Evolutionary conservation across 2,888 invertebrate genomes (phyloP), one percentile per base, ranked within the genome.

Genomic region (Drosophila conformis): DNA sequence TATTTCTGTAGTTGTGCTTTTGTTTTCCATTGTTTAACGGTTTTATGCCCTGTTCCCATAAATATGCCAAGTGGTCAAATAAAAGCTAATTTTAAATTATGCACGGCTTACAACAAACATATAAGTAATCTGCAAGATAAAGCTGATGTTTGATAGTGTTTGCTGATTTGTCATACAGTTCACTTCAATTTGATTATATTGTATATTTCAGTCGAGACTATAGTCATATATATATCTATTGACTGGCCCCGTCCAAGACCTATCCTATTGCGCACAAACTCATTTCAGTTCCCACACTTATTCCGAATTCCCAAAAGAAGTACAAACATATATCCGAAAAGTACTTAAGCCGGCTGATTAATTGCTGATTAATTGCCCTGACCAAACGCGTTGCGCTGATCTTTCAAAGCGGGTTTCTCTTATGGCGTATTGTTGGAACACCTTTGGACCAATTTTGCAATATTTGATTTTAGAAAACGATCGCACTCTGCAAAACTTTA

Each of bases 1-100:
- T 58, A 25, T 18, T 66, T 48, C n/a, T 53, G 35, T 2, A 49
- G 46, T 18, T 46, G 61, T 46, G 60, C 58, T 56, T 69, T 76
- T 60, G 56, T 69, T 64, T 52, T 51, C 51, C 8, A 51, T 73
- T 73, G 66, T 54, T 59, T 62, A 61, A 42, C 49, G 58, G 53
- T 63, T 75, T 59, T 57, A 42, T 68, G 62, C 58, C 36, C 38
- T 56, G 40, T 35, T 29, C 13, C 63, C 51, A 74, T 68, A 52
- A 56, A 73, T 31, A 38, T 35, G 53, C 31, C 60, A 21, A 31
- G 25, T 52, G 6, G 29, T 15, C 2, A 7, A 27, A 27, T 35
- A 53, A 25, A 53, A 36, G 13, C 18, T 10, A 36, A 35, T 54
- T 18, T 54, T 18, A 52, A 15, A 5, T 27, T 29, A n/a, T 27